Base-by-base conservation (phyloP, 2,113 vertebrate genomes). In the Cyanoderma ruficeps region DNA sequence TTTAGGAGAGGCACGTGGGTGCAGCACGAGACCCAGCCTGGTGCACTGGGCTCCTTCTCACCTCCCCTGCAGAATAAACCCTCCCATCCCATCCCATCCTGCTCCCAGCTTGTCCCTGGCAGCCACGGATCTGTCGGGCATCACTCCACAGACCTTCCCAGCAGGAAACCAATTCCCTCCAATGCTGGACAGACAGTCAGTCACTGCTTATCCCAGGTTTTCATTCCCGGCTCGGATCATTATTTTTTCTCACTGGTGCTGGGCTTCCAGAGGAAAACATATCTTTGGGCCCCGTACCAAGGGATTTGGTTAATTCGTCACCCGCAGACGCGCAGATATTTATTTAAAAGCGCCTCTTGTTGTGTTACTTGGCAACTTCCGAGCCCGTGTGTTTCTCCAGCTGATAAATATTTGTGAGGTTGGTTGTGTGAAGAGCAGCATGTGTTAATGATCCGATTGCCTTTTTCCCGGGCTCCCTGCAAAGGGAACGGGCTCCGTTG, bases 351-450 rank as follows among this genome's bases (percentile, higher is more conserved):
- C 5, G 6, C 61, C 86, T 94, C 94, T 90, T 95, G 92, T 96
- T 96, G 75, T 77, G 93, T 95, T 94, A 94, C 88, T 96, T 96
- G 93, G 96, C 96, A 94, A 94, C 90, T 96, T 90, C 35, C 0
- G 2, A 93, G 96, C 83, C 88, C 30, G 5, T 86, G 77, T 72
- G 84, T 92, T 95, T 72, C 96, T 94, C 37, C 96, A 96, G 96
- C 93, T 95, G 92, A 96, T 95, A 96, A 97, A 96, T 95, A 96
- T 96, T 96, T 96, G 93, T 49, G 86, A 92, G 86, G 63, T 23
- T 83, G 93, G 57, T 93, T 84, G 83, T 85, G 71, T 85, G 90
- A 88, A 74, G 95, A 92, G 85, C 19, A 3, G 83, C 69, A 39
- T 87, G 87, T 93, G 94, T 64, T 93, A 89, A 94, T 87, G 67